phyloP scores from a whole-genome alignment of 2,797 vertebrate genomes.

The Lemur catta region DNA sequence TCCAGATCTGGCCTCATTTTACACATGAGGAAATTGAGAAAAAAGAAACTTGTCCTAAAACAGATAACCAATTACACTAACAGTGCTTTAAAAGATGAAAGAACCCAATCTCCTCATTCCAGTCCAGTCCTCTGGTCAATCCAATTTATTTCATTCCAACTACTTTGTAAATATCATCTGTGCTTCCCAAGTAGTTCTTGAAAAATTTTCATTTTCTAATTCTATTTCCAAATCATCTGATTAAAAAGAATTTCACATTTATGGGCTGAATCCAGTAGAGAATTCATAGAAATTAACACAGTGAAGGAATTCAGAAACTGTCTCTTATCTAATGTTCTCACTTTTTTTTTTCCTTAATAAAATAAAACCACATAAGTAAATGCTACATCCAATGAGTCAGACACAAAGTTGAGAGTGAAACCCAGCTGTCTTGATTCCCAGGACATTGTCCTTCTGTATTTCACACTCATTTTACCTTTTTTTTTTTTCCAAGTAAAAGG shows the following conservation, averaged over 20 bases:
- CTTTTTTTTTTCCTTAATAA: background rate
- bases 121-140: background rate
- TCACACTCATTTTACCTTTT: background rate
- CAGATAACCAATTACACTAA: background rate
- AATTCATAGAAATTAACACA: constrained; percentile 17
- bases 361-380: background rate
- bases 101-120: background rate
- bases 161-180: constrained; percentile 11
- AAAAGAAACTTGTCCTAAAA: background rate
- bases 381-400: background rate
- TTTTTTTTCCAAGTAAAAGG: background rate
- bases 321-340: background rate
- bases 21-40: background rate
- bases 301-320: constrained; percentile 7
- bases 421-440: background rate
- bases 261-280: background rate
- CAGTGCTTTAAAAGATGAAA: background rate
- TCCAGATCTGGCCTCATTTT: background rate
- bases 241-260: constrained; percentile 35
- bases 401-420: background rate
- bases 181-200: background rate
- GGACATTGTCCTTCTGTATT: background rate
- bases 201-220: constrained; percentile 35
- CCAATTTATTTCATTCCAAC: background rate
- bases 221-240: constrained; percentile 25